phyloP scores from a whole-genome alignment of 92 coral and sea anemone species.

The Desmophyllum pertusum region DNA sequence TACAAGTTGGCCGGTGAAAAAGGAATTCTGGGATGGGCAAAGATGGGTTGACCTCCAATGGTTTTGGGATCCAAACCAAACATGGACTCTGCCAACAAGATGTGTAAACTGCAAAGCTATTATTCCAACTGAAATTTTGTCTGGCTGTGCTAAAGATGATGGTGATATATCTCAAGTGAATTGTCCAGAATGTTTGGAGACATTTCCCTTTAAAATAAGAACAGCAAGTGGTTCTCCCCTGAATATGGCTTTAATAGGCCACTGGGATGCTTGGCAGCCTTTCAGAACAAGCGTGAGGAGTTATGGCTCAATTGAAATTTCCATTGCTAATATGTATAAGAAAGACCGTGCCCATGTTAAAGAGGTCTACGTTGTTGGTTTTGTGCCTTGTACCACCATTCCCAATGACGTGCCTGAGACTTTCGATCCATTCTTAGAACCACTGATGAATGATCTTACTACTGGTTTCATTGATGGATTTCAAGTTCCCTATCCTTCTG shows the following conservation, averaged over 20 bases:
- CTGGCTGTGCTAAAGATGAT: slow-evolving; percentile 46
- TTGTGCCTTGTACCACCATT: slow-evolving; percentile 57
- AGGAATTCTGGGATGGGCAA: slow-evolving; percentile 71
- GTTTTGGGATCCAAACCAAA: slow-evolving; percentile 66
- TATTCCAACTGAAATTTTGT: slow-evolving; percentile 49
- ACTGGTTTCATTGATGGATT: slow-evolving; percentile 66
- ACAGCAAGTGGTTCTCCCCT: slow-evolving; percentile 55
- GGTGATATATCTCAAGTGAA: slow-evolving; percentile 41
- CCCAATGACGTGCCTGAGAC: slow-evolving; percentile 64
- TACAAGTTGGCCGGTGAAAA: slow-evolving; percentile 37
- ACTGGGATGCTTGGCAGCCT: slow-evolving; percentile 73
- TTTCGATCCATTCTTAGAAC: slow-evolving; percentile 68
- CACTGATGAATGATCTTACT: slow-evolving; percentile 60
- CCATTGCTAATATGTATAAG: slow-evolving; percentile 63
- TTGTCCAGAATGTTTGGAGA: slow-evolving; percentile 64
- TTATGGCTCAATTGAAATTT: slow-evolving; percentile 64
- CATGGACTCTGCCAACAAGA: slow-evolving; percentile 61
- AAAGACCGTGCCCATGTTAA: slow-evolving; percentile 54
- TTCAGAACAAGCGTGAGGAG: slow-evolving; percentile 48
- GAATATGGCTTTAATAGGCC: slow-evolving; percentile 69
- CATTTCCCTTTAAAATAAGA: slow-evolving; percentile 38
- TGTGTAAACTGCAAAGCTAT: slow-evolving; percentile 59
- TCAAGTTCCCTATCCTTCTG: slow-evolving; percentile 48
- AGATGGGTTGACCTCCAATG: slow-evolving; percentile 63
- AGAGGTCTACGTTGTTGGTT: slow-evolving; percentile 68